Base-by-base conservation (phyloP, 2,888 invertebrate species). In the Pristionchus fissidentatus region DNA sequence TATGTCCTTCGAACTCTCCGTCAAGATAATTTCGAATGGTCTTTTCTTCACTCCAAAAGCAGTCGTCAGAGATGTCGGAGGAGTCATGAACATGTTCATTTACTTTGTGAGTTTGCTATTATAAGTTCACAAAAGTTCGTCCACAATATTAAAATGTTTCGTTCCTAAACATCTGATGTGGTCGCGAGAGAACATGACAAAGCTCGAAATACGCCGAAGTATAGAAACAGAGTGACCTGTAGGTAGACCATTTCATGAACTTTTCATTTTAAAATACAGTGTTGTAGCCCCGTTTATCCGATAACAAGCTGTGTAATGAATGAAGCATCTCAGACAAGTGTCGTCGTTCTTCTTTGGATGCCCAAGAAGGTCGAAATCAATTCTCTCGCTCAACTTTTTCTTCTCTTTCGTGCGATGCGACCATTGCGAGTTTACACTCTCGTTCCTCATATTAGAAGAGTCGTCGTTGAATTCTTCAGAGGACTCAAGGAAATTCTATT, bases 1-100 rank as follows among this genome's bases (percentile, higher is more conserved):
- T 90, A 99, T 99, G 99, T 97, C 97, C 90, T 94, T 98, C 52
- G 99, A 99, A 93, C 93, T 99, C 92, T 95, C 96, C 0, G 93
- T 99, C 81, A 99, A 99, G 94, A 97, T 98, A 85, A 93, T 98
- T 83, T 98, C 99, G 0, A 97, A 99, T 93, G 99, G 99, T 0
- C 94, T 99, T 55, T 97, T 99, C 93, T 99, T 99, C 93, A 99
- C 99, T 0, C 99, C 99, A 0, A 98, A 98, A 93, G 99, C 99
- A 0, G 96, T 98, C 89, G 95, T 99, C 60, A 96, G 97, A 93
- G 99, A 99, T 93, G 97, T 97, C 32, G 97, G 98, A 32, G 97
- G 98, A 0, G 95, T 97, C 22, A 94, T 99, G 89, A 99, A 99
- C 93, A 96, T 99, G 15, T 98, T 98, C 92, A 98, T 99, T 90